Evolutionary conservation across 1,140 invertebrate genomes (phyloP).

Genomic region (Nixonia krombeini): DNA sequence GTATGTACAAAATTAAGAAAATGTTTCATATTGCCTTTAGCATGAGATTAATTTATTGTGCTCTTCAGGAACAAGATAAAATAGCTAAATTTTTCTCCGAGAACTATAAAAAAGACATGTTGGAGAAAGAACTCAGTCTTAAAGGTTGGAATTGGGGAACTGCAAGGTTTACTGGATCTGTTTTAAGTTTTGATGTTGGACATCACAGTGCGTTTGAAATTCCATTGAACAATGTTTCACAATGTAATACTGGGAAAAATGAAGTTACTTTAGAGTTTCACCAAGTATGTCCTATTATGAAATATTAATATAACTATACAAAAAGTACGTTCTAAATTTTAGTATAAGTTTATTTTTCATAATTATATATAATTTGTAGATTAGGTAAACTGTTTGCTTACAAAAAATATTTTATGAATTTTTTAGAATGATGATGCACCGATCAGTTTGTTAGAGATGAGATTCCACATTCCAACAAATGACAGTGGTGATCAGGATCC

Average conservation of each 20-base stretch:
- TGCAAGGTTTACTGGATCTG: slow-evolving; percentile 93
- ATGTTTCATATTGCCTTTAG: slow-evolving; percentile 2
- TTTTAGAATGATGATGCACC: slow-evolving; percentile 95
- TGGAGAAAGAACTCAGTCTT: slow-evolving; percentile 92
- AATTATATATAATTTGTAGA: neutral
- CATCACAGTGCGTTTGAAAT: slow-evolving; percentile 95
- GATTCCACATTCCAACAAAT: slow-evolving; percentile 95
- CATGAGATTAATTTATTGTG: slow-evolving; percentile 22
- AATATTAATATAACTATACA: slow-evolving; percentile 2
- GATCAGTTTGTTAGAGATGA: slow-evolving; percentile 96
- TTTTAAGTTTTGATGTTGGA: slow-evolving; percentile 93
- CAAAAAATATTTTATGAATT: slow-evolving; percentile 7
- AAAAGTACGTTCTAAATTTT: neutral
- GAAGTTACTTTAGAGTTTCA: slow-evolving; percentile 99
- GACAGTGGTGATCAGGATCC: slow-evolving; percentile 90
- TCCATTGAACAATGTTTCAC: slow-evolving; percentile 95
- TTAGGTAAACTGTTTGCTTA: neutral
- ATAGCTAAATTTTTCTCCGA: slow-evolving; percentile 88
- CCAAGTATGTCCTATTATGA: slow-evolving; percentile 74
- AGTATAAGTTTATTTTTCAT: slow-evolving; percentile 3
- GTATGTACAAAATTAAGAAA: slow-evolving; percentile 71
- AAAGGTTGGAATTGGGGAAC: slow-evolving; percentile 99
- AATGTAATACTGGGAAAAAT: slow-evolving; percentile 97
- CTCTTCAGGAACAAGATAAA: slow-evolving; percentile 82
- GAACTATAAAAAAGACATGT: slow-evolving; percentile 88